Percentiles rank a stretch among this genome's conserved stretches.
Evolutionary conservation across 2,797 vertebrate species (phyloP).

Genomic region (Pygocentrus nattereri): DNA sequence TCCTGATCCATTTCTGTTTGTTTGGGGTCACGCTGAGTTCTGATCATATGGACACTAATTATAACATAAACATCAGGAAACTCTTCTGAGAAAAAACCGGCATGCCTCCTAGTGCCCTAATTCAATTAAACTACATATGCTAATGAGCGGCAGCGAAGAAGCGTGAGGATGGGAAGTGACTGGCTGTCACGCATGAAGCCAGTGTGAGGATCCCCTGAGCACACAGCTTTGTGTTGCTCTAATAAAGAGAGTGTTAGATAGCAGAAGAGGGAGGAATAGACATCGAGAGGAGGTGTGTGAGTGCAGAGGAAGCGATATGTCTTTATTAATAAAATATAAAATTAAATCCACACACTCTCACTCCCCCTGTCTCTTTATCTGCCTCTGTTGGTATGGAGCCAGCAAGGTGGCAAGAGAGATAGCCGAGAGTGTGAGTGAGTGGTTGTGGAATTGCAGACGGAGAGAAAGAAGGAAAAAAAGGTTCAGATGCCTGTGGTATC

Average conservation of each 20-base stretch:
- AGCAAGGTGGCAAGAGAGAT: conserved; percentile 59
- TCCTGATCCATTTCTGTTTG: conserved; percentile 25
- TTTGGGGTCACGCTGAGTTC: conserved; percentile 47
- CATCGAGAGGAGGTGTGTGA: conserved; percentile 66
- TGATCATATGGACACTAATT: conserved; percentile 56
- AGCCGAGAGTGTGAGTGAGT: conserved; percentile 39
- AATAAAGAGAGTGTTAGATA: conserved; percentile 75
- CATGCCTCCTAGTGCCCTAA: conserved; percentile 63
- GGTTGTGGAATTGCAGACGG: conserved; percentile 43
- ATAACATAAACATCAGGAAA: conserved; percentile 61
- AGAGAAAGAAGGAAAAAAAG: conserved; percentile 21
- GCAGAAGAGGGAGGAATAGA: conserved; percentile 63
- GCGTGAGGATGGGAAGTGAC: conserved; percentile 60
- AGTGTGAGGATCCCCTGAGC: conserved; percentile 65
- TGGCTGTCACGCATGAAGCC: conserved; percentile 59
- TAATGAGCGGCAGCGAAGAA: conserved; percentile 66
- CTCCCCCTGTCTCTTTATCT: conserved; percentile 55
- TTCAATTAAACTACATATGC: conserved; percentile 73
- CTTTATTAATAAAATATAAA: conserved; percentile 73
- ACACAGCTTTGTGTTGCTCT: conserved; percentile 68
- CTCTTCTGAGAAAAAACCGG: conserved; percentile 54
- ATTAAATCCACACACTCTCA: conserved; percentile 69
- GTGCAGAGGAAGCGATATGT: conserved; percentile 71
- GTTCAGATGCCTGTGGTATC: conserved; percentile 45
- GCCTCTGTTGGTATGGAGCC: conserved; percentile 47